Conservation (phyloP, 2,888 invertebrate species). For the Copidosoma aretas region DNA sequence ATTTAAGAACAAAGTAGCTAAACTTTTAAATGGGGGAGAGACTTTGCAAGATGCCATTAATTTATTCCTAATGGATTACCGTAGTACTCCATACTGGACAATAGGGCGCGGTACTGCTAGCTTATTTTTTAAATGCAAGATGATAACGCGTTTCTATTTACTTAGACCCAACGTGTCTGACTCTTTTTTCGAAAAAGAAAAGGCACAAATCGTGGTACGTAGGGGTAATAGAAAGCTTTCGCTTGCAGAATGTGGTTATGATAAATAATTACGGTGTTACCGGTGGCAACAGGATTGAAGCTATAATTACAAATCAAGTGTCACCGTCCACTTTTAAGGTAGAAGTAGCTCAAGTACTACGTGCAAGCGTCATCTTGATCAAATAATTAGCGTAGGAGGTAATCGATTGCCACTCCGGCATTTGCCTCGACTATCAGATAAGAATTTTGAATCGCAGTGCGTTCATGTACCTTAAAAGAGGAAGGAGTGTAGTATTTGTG, state of each 20-base stretch:
- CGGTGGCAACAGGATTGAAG: no score
- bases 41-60: neutral
- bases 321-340: no score
- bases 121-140: neutral
- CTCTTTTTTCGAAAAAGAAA: neutral
- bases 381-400: no score
- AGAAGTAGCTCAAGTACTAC: no score
- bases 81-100: neutral
- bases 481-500: no score
- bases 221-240: neutral
- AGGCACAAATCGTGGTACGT: constrained; percentile 1
- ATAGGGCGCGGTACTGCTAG: neutral
- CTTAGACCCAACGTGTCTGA: neutral
- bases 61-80: neutral
- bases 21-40: neutral
- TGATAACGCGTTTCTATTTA: constrained; percentile 1
- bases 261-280: neutral
- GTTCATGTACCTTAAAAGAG: no score
- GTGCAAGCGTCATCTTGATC: no score
- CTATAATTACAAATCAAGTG: no score
- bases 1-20: neutral
- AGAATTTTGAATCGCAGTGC: no score
- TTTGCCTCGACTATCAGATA: no score
- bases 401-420: no score
- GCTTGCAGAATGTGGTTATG: neutral